Percentiles rank a stretch among this genome's conserved stretches.
phyloP scores from a whole-genome alignment of 2,113 vertebrate species.

The Centropristis striata region DNA sequence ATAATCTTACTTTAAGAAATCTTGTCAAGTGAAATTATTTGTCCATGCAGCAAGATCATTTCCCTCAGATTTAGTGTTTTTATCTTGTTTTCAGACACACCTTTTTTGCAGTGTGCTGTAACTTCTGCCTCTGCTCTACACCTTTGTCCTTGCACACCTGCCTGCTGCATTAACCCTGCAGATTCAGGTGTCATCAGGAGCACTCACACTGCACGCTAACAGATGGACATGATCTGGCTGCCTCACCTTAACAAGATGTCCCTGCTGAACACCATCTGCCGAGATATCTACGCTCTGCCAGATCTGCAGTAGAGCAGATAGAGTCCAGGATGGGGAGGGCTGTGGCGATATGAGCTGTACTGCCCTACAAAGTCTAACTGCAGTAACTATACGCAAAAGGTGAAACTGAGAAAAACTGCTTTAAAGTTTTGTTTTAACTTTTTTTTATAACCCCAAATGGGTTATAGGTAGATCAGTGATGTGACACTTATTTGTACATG shows the following conservation, averaged over 20 bases:
- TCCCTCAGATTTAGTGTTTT: too few species aligned
- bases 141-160: constrained; percentile 41
- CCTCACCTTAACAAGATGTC: constrained; percentile 61
- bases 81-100: too few species aligned
- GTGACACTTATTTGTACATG: too few species aligned
- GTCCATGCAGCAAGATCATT: too few species aligned
- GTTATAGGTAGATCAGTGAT: too few species aligned
- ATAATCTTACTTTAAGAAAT: too few species aligned
- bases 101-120: too few species aligned
- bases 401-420: too few species aligned
- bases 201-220: constrained; percentile 24
- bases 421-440: too few species aligned
- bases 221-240: constrained; percentile 54
- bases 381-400: too few species aligned
- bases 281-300: constrained; percentile 31
- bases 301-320: constrained; percentile 10
- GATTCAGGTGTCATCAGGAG: constrained; percentile 14
- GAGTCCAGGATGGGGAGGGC: constrained; percentile 6
- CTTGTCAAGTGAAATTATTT: too few species aligned
- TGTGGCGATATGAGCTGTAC: neutral
- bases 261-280: constrained; percentile 69
- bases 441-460: too few species aligned
- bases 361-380: constrained; percentile 4
- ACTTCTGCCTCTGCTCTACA: neutral
- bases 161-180: constrained; percentile 20